These are phyloP conservation scores for Vollenhovia emeryi DNA, from an alignment of 1,140 invertebrate genomes.

Conservation along the genomic window DNA sequence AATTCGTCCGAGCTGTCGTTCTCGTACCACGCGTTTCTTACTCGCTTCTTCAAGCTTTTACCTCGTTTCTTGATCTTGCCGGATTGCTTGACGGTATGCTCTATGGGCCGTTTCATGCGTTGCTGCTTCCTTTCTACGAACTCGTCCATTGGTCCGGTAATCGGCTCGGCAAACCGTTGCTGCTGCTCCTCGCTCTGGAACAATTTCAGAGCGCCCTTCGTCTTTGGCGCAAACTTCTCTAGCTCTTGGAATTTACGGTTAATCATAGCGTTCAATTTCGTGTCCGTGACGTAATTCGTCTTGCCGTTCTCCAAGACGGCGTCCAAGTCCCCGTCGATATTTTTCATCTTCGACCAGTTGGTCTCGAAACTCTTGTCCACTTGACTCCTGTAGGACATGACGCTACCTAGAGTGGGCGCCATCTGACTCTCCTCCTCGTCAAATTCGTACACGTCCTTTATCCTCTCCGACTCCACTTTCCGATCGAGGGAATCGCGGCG, in stretches of 20 bases:
- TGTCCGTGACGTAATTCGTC: slow-evolving; percentile 56
- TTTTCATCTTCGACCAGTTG: slow-evolving; percentile 57
- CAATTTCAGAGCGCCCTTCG: slow-evolving; percentile 81
- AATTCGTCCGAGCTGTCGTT: slow-evolving; percentile 85
- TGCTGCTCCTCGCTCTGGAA: slow-evolving; percentile 76
- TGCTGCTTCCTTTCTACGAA: slow-evolving; percentile 76
- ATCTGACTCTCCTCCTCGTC: slow-evolving; percentile 82
- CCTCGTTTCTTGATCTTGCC: slow-evolving; percentile 68
- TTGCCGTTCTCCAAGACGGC: slow-evolving; percentile 72
- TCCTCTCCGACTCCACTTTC: slow-evolving; percentile 70
- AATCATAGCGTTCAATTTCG: slow-evolving; percentile 73
- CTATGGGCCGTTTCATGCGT: slow-evolving; percentile 66
- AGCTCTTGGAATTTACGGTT: slow-evolving; percentile 78
- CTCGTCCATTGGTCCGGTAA: slow-evolving; percentile 79
- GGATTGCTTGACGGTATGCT: slow-evolving; percentile 62
- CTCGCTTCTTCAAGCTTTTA: slow-evolving; percentile 79
- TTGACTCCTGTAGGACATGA: slow-evolving; percentile 79
- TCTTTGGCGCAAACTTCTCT: slow-evolving; percentile 81
- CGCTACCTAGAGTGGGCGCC: slow-evolving; percentile 70
- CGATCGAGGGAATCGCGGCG: slow-evolving; percentile 71
- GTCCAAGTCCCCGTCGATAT: slow-evolving; percentile 62
- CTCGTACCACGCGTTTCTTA: slow-evolving; percentile 84
- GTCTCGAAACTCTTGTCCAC: slow-evolving; percentile 70
- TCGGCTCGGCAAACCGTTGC: neutral
- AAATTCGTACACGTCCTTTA: slow-evolving; percentile 84